A percentile compares a stretch with the other conserved stretches of the same genome.
Evolutionary conservation across 2,113 vertebrate genomes (phyloP).

Genomic region (pig (Sus scrofa)): DNA sequence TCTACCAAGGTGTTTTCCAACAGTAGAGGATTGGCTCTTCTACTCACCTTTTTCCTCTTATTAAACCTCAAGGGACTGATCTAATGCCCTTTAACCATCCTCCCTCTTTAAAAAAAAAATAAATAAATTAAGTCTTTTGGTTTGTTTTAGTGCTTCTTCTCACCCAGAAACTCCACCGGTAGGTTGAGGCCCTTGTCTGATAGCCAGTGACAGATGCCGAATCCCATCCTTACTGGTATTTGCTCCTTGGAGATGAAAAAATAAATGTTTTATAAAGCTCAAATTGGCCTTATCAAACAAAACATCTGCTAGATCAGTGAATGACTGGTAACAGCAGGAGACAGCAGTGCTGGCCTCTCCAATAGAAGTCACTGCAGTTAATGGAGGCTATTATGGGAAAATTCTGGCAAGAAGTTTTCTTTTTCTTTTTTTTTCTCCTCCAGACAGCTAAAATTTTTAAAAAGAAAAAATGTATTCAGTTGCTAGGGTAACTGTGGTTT

Average conservation of each 20-base stretch:
- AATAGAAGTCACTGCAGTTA: conserved; percentile 86
- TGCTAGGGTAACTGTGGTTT: conserved; percentile 89
- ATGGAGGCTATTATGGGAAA: conserved; percentile 88
- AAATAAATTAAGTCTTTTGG: conserved; percentile 61
- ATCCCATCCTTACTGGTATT: conserved; percentile 81
- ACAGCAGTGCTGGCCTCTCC: conserved; percentile 83
- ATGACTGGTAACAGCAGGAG: conserved; percentile 88
- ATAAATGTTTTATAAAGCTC: conserved; percentile 85
- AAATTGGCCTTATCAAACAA: conserved; percentile 87
- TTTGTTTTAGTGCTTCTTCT: conserved; percentile 72
- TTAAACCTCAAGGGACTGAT: conserved; percentile 34
- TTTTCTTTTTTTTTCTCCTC: conserved; percentile 58
- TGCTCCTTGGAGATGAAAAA: conserved; percentile 78
- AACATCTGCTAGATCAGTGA: conserved; percentile 86
- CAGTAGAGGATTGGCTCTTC: not conserved
- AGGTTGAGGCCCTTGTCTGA: conserved; percentile 49
- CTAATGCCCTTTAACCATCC: conserved; percentile 50
- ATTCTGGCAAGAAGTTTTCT: conserved; percentile 87
- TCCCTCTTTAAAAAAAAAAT: not conserved
- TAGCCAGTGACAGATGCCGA: conserved; percentile 60
- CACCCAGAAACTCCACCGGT: conserved; percentile 61
- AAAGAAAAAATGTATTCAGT: conserved; percentile 86
- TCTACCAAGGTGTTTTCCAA: conserved; percentile 32
- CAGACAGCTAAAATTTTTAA: conserved; percentile 79
- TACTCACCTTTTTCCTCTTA: conserved; percentile 11